Evolutionary conservation across 2,888 invertebrate genomes (phyloP), one percentile per base, ranked within the genome.

Genomic region (Eulithis testata): DNA sequence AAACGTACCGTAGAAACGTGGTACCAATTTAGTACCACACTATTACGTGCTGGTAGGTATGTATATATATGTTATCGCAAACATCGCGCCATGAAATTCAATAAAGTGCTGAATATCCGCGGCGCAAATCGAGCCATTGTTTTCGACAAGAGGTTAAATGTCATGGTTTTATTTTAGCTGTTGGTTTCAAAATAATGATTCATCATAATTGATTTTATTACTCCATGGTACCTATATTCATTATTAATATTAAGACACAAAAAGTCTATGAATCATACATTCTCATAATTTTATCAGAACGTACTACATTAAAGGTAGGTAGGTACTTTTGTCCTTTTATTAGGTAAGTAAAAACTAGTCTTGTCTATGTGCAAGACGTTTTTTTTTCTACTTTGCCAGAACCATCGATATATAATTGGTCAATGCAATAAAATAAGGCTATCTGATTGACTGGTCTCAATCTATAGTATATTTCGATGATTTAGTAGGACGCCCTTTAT

Each of bases 51-150:
- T 21, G 21, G 21, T 21, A 21, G 7, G 47, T 9, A 50, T 31
- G 21, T 21, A 21, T 12, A 4, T 12, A 11, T 45, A 27, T 63
- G 57, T 69, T 65, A 66, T 63, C 61, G 61, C 54, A 43, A 68
- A 65, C 40, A 7, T 63, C 60, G 50, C 53, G 51, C 60, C 55
- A 57, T 62, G n/a, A 66, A 57, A 69, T 71, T 62, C 65, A 65
- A 65, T 63, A 50, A 37, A 59, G 52, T 64, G 64, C 63, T 50
- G 69, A 72, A 72, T 70, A 63, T 63, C 69, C 36, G 65, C 66
- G 58, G 53, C 72, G 73, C 71, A 73, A 71, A 68, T 64, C 63
- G 52, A 61, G 52, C 67, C 36, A 63, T 68, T 68, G 73, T 72
- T 69, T 69, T 40, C 12, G 54, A 63, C 54, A 40, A 60, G 69